These are phyloP conservation scores for Willowsia nigromaculata DNA, from an alignment of 2,888 invertebrate species.

Conservation along the genomic window DNA sequence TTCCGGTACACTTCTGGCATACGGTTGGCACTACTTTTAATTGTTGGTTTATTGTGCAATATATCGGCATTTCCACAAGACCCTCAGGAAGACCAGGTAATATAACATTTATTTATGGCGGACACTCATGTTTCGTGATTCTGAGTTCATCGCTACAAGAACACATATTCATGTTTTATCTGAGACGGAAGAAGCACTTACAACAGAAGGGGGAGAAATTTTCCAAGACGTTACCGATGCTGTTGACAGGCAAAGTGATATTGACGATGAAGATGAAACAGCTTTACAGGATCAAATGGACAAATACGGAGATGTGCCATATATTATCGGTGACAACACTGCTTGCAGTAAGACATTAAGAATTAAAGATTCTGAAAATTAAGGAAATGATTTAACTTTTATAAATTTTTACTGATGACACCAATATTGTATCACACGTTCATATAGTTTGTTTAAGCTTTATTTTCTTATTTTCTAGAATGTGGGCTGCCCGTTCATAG, in stretches of 20 bases:
- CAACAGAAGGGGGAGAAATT: background rate
- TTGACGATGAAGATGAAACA: background rate
- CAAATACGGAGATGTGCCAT: conserved; percentile 35
- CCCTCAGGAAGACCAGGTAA: conserved; percentile 3
- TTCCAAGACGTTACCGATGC: background rate
- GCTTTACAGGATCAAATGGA: conserved; percentile 47
- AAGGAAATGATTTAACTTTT: background rate
- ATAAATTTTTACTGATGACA: too few relatives aligned
- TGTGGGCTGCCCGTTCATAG: conserved; percentile 32
- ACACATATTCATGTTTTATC: background rate
- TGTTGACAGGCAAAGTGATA: background rate
- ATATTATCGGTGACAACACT: background rate
- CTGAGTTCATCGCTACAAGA: too few relatives aligned
- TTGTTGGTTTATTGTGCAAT: background rate
- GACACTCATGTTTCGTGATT: background rate
- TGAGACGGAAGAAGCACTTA: background rate
- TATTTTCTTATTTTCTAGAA: conserved; percentile 15
- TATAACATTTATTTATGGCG: background rate
- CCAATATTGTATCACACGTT: too few relatives aligned
- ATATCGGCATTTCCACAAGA: background rate
- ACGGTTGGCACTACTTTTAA: too few relatives aligned
- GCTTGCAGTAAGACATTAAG: background rate
- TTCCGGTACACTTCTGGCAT: too few relatives aligned
- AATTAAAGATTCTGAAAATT: background rate
- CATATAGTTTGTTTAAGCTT: background rate